Evolutionary conservation across 2,888 invertebrate species (phyloP), one percentile per base, ranked within the genome.

Genomic region (Spodoptera exigua): DNA sequence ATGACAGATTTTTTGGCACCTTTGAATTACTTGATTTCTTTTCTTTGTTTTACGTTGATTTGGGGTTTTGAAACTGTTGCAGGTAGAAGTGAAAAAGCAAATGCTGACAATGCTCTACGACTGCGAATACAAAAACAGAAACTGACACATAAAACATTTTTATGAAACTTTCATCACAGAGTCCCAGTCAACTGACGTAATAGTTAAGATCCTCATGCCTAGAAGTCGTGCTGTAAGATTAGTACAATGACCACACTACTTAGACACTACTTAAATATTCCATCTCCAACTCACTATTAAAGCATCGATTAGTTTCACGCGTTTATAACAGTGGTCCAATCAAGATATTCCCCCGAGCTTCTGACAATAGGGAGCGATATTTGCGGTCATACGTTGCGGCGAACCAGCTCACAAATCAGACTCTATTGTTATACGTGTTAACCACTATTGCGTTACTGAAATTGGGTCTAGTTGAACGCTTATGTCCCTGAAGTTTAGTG

Each of bases 381-480:
- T 74, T 78, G 78, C 67, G 80, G 80, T 67, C 66, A 57, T 65
- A 59, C 61, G 67, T 64, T 74, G 75, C 60, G 81, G 71, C 62
- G 47, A 46, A 45, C 56, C 59, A 48, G 54, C 67, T 68, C 73
- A 71, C 81, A 81, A 81, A 81, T 81, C 78, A 81, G 72, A 53
- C 41, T 34, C 72, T 49, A 81, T 81, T 81, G 80, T 81, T 64
- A 52, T 61, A 61, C 56, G 62, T 63, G 70, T 70, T 70, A 75
- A 78, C 69, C 57, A 53, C 69, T 67, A 75, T 78, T 70, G 68
- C 67, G 61, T 70, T 70, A 67, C 66, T 47, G 61, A 58, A 70
- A 77, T 75, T 77, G 75, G 78, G 58, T 61, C 61, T 74, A 70
- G 71, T 67, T 62, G 67, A 77, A 74, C 66, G 63, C 52, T 74